Evolutionary conservation across 2,888 invertebrate species (phyloP), one percentile per base, ranked within the genome.

Genomic region (Drosophila atripex): DNA sequence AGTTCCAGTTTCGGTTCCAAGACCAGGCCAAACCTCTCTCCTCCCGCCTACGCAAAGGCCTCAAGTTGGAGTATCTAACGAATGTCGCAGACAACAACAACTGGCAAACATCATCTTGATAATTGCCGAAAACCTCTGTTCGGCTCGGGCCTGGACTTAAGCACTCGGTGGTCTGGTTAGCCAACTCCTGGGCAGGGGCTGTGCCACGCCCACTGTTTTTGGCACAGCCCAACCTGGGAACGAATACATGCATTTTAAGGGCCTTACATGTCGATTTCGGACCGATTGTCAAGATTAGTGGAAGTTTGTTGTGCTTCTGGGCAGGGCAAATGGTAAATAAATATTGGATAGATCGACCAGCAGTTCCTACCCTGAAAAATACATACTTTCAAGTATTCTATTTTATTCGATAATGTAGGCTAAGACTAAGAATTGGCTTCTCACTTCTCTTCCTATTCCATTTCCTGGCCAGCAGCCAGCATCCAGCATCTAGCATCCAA

Each of bases 201-300:
- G 45, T 47, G 70, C 74, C 83, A 87, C 86, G 76, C 74, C 82
- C 82, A 76, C 73, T 49, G 70, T 11, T 32, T 52, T 12, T 8
- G 28, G 54, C 21, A 30, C 43, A 49, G 51, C 55, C 43, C 53
- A 35, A 35, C 45, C 49, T 43, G 63, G 28, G 49, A 49, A 41
- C 53, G 55, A 56, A 63, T 60, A 65, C 83, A 84, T 83, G 80
- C 68, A 88, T 84, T 86, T 88, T 88, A 84, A 88, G 84, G 84
- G 84, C 86, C 84, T 79, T 79, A 88, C 84, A 84, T 84, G 88
- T 88, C 83, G 84, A 84, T 70, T 75, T 65, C 65, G 54, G 71
- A 58, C 64, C 64, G 70, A 74, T 88, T 73, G 74, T 32, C 58
- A 49, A 71, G 84, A 86, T 77, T 86, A 73, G 66, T 61, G 49